Conservation (phyloP, 2,888 invertebrate genomes). For the Abrostola triplasia region DNA sequence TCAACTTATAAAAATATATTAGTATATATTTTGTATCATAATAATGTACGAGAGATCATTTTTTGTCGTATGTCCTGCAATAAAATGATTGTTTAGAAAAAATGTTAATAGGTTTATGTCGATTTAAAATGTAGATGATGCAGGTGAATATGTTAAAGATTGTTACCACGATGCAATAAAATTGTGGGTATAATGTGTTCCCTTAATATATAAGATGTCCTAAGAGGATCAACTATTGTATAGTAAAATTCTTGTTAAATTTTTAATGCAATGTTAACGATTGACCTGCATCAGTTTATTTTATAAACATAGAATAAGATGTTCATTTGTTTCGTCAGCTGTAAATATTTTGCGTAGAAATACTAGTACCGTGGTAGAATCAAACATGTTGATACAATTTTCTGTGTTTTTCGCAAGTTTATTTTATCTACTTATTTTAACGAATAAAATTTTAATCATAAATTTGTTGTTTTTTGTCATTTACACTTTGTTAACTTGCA, state of each 20-base stretch:
- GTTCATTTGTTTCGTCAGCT: conserved; percentile 81
- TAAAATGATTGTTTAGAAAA: conserved; percentile 69
- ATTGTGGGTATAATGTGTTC: conserved; percentile 77
- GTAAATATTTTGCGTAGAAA: conserved; percentile 84
- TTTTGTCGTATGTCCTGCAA: conserved; percentile 66
- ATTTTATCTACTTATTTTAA: conserved; percentile 88
- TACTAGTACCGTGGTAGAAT: conserved; percentile 77
- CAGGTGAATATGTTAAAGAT: conserved; percentile 83
- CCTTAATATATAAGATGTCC: conserved; percentile 71
- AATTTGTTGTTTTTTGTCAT: conserved; percentile 53
- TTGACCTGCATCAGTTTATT: conserved; percentile 82
- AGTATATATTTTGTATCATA: conserved; percentile 66
- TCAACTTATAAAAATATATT: conserved; percentile 58
- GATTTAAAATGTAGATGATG: conserved; percentile 72
- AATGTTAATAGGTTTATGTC: conserved; percentile 65
- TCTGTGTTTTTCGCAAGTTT: conserved; percentile 86
- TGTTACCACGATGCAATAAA: conserved; percentile 69
- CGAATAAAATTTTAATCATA: conserved; percentile 85
- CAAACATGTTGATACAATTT: conserved; percentile 83
- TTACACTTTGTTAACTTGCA: neutral
- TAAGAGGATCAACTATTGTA: conserved; percentile 71
- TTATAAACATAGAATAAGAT: conserved; percentile 70
- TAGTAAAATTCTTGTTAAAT: conserved; percentile 67
- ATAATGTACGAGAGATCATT: conserved; percentile 70
- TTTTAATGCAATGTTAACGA: conserved; percentile 76